Base-by-base conservation (phyloP, 2,113 vertebrate genomes). In the Catharus fuscescens region DNA sequence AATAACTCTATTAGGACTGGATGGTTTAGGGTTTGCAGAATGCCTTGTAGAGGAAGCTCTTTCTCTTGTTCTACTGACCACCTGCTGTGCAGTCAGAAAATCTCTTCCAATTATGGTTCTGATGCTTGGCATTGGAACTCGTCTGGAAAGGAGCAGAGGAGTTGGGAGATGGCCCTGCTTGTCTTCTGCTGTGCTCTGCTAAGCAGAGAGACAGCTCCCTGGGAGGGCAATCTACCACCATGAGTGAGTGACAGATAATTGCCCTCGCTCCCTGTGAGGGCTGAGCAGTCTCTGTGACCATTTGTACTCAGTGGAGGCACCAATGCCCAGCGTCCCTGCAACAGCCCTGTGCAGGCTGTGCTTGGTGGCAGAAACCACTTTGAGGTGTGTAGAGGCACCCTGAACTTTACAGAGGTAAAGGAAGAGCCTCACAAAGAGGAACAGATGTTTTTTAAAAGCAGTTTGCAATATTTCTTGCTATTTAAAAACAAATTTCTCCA, bases 1-100 rank as follows among this genome's bases (percentile, higher is more conserved):
- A 92, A 83, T 96, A 94, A 80, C 85, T 96, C 79, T 94, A 57
- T 96, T 80, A 88, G 71, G 60, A 71, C 28, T 85, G 73, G 52
- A 77, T 72, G 48, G 24, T 85, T 91, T 72, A 74, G 76, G 15
- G 36, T 90, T 93, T 94, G 81, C 2, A 2, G 57, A 53, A 78
- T 64, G 47, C 67, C n/a, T 2, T 12, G 64, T 24, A 64, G 60
- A 71, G n/a, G 74, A 83, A 90, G 31, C 81, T 92, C 52, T 80
- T 94, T 76, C 71, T 93, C 95, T 67, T 92, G 53, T 85, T 77
- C 70, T 92, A 21, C 62, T 86, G 61, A 72, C 57, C 45, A 71
- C 90, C 84, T 72, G 45, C 94, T 67, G 52, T 74, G 64, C 45
- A 69, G 88, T 80, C 74, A 62, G 84, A 93, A 82, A 82, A 93